These are phyloP conservation scores for Didymodactylos carnosus DNA, from an alignment of 2,888 invertebrate species.

Conservation along the genomic window DNA sequence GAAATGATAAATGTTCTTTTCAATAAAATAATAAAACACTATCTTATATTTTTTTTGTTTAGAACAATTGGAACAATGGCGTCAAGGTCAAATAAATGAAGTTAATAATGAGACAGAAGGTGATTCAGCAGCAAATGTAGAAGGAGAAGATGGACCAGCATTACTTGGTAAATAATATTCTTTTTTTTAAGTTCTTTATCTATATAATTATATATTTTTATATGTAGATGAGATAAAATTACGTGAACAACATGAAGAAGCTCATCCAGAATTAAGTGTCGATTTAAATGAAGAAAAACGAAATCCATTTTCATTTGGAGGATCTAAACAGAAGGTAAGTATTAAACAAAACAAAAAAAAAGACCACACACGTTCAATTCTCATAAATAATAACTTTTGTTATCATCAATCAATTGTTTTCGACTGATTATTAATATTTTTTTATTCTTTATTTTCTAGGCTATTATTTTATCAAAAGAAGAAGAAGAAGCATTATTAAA, in stretches of 20 bases:
- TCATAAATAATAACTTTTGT: too few species aligned
- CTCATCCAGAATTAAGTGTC: slow-evolving; percentile 41
- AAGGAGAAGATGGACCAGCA: slow-evolving; percentile 9
- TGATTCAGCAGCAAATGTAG: slow-evolving; percentile 13
- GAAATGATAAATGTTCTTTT: not conserved
- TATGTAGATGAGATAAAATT: not conserved
- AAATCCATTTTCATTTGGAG: slow-evolving; percentile 43
- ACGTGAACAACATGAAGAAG: slow-evolving; percentile 2
- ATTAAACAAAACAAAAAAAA: not conserved
- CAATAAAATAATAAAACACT: not conserved
- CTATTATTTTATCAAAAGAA: slow-evolving; percentile 31
- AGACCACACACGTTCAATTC: too few species aligned
- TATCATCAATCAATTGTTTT: too few species aligned
- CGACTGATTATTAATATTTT: too few species aligned
- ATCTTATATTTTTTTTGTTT: slow-evolving; percentile 13
- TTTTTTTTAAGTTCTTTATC: too few species aligned
- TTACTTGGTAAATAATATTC: too few species aligned
- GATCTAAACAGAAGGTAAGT: too few species aligned
- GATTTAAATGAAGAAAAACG: slow-evolving; percentile 55
- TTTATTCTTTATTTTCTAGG: too few species aligned
- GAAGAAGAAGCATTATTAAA: slow-evolving; percentile 38
- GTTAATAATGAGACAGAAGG: slow-evolving; percentile 17
- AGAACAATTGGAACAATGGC: slow-evolving; percentile 33
- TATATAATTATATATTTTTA: too few species aligned
- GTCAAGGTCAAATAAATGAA: slow-evolving; percentile 26